phyloP scores from a whole-genome alignment of 2,888 invertebrate species.

The Trachelus stipa region DNA sequence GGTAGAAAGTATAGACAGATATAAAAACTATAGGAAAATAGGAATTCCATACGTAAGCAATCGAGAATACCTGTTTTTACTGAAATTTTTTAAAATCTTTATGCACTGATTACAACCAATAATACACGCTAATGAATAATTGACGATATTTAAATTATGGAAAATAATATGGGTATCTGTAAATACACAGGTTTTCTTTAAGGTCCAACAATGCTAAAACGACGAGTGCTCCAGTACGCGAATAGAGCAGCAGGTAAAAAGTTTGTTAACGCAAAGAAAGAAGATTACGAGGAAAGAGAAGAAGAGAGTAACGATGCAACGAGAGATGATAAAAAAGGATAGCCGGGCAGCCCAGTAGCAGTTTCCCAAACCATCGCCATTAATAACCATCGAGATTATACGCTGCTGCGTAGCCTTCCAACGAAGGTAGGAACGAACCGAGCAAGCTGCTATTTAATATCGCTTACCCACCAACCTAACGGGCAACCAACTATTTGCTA shows the following conservation, averaged over 20 bases:
- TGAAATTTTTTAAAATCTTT: background rate
- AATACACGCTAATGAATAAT: background rate
- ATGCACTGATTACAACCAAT: background rate
- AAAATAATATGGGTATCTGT: no score
- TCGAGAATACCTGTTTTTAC: background rate
- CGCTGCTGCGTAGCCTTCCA: slow-evolving; percentile 46
- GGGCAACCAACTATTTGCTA: slow-evolving; percentile 51
- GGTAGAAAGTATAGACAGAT: background rate
- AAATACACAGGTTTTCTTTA: background rate
- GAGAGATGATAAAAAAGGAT: slow-evolving; percentile 28
- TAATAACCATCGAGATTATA: slow-evolving; percentile 66
- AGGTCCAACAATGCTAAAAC: background rate
- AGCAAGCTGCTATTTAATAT: slow-evolving; percentile 57
- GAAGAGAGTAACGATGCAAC: slow-evolving; percentile 26
- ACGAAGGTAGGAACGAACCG: slow-evolving; percentile 30
- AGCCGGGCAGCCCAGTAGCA: slow-evolving; percentile 61
- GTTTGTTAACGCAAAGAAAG: slow-evolving; percentile 53
- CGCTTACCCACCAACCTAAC: slow-evolving; percentile 46
- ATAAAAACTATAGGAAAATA: background rate
- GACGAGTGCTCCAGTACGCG: slow-evolving; percentile 19
- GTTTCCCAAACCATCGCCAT: slow-evolving; percentile 66
- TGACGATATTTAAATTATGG: no score
- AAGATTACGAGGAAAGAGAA: slow-evolving; percentile 30
- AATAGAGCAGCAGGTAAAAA: slow-evolving; percentile 53
- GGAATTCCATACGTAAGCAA: background rate